Percentiles rank a stretch among this genome's conserved stretches.
Conservation (phyloP, 2,888 invertebrate genomes). For the Andrena fulva region DNA sequence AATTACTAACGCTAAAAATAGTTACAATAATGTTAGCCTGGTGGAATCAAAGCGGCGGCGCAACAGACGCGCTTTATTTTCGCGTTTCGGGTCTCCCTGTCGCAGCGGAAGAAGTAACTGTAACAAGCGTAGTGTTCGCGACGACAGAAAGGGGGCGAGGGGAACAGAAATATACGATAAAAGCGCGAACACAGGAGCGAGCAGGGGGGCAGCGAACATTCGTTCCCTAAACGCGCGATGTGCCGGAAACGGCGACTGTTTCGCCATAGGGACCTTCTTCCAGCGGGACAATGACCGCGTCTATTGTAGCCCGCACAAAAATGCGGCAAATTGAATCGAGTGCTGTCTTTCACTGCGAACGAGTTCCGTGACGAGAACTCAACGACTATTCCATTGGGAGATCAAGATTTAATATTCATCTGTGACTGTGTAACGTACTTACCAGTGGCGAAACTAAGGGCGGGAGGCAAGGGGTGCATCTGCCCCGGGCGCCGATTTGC, state of each 20-base stretch:
- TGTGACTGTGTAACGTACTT: neutral
- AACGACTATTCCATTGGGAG: neutral
- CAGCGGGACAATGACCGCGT: slow-evolving; percentile 9
- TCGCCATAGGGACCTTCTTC: neutral
- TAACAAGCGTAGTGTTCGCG: neutral
- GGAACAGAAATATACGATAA: slow-evolving; percentile 4
- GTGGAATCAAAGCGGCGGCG: too few relatives aligned
- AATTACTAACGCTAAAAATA: too few relatives aligned
- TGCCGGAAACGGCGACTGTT: slow-evolving; percentile 7
- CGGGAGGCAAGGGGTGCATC: too few relatives aligned
- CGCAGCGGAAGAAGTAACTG: neutral
- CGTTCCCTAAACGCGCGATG: slow-evolving; percentile 16
- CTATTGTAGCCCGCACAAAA: slow-evolving; percentile 1
- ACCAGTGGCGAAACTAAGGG: too few relatives aligned
- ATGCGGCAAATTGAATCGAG: slow-evolving; percentile 16
- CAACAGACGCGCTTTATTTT: slow-evolving; percentile 1
- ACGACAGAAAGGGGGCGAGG: neutral
- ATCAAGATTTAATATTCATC: slow-evolving; percentile 6
- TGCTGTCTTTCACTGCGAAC: neutral
- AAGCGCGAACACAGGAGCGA: neutral
- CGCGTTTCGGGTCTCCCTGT: neutral
- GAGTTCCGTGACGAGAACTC: slow-evolving; percentile 11
- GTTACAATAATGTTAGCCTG: too few relatives aligned
- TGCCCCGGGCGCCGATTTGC: too few relatives aligned
- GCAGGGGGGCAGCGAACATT: neutral